Base-by-base conservation (phyloP, 1,140 invertebrate genomes). In the Drosophila tsacasi region DNA sequence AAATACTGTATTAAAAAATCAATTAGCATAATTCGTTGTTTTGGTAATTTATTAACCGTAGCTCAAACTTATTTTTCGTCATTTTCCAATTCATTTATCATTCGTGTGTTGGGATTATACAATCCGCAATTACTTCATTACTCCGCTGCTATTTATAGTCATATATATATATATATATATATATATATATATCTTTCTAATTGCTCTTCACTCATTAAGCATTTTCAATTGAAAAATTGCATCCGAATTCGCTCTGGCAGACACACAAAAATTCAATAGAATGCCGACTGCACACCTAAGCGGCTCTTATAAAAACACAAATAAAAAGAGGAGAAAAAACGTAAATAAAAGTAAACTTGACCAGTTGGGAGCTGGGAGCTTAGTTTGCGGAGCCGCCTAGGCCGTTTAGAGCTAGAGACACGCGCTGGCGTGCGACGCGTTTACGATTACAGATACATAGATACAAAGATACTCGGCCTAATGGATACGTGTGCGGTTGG, bases 191-290 rank as follows among this genome's bases (percentile, higher is more conserved):
- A 32, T 64, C 42, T 37, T 42, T 55, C 44, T 87, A 71, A 87
- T 83, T 82, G 76, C 47, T 78, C 52, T 61, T 59, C 63, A 67
- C 69, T 61, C 67, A 78, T 64, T 83, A 67, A 63, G 71, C 73
- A 54, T 32, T 42, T 52, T 89, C 80, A 86, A 83, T 83, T 89
- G 85, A 75, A 83, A 81, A 84, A 89, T 81, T 84, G 69, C 84
- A 81, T 50, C 77, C 69, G 72, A 84, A 81, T 84, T 67, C 64
- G 60, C 54, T 55, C 42, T n/a, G 35, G 23, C 57, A 57, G 37
- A 75, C 65, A 60, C 76, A 35, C 15, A 37, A 55, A 55, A 39
- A 57, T 42, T 58, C 42, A 63, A 74, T 55, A 75, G 60, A 77
- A 74, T 75, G 50, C 59, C 40, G 32, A 46, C 17, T 27, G 47